Base-by-base conservation (phyloP, 2,888 invertebrate genomes). In the Trichogramma dendrolimi region DNA sequence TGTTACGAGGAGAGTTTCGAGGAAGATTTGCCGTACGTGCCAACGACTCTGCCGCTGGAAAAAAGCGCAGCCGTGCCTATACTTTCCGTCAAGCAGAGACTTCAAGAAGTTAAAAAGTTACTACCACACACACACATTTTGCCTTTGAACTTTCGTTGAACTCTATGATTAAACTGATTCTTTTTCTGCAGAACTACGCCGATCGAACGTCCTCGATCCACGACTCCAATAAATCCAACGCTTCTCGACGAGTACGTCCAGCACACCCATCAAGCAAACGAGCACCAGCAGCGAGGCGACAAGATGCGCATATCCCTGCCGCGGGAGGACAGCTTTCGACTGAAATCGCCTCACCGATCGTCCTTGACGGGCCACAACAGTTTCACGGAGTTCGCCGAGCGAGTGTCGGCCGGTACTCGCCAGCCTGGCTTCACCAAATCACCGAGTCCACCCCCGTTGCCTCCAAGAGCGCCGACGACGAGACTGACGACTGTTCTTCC, bases 41-140 rank as follows among this genome's bases (percentile, higher is more conserved):
- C 94, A 61, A 93, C 94, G n/a, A 94, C 93, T 59, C 81, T 94
- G 73, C 94, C 94, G 27, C 84, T 87, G 76, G 94, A 94, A 80
- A 86, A 93, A 67, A 88, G 92, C 11, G 85, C 89, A 65, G 92
- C 89, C 40, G 81, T 92, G 68, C 89, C 92, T 14, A 87, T 94
- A 72, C 85, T 93, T 67, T 92, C 94, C 39, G 86, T 92, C 70
- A 87, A 87, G 73, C 87, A 90, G 74, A 83, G 90, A 67, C 72
- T 76, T 43, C 78, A 78, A 58, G 79, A 79, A 73, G 74, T 78
- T 8, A 77, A 75, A 76, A 66, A 65, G 63, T 27, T 43, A 40
- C n/a, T 46, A 27, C 27, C 27, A 27, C 27, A 2, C 8, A 3
- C n/a, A 46, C n/a, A 46, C n/a, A 46, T 46, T 46, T 46, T 46